Percentiles rank a stretch among this genome's conserved stretches.
phyloP scores from a whole-genome alignment of 2,888 invertebrate genomes.

The Drosophila eohydei region DNA sequence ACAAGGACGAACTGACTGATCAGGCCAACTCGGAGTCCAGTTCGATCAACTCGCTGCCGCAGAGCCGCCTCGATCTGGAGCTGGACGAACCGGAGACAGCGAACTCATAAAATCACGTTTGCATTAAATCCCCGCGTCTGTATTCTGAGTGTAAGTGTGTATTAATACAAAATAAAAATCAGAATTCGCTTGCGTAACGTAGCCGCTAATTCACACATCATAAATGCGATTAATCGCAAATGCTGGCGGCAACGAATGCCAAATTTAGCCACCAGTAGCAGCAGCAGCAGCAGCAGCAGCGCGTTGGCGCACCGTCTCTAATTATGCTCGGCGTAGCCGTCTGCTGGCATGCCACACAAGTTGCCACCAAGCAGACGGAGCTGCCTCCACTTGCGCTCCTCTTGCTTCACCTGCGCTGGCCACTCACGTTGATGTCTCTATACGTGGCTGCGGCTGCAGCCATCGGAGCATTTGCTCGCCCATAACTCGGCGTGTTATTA shows the following conservation, averaged over 20 bases:
- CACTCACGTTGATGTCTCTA: constrained; percentile 75
- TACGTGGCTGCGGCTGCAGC: constrained; percentile 16
- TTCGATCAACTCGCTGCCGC: constrained; percentile 34
- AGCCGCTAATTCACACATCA: constrained; percentile 46
- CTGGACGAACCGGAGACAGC: constrained; percentile 2
- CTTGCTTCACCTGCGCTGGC: constrained; percentile 65
- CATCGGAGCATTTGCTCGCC: constrained; percentile 22
- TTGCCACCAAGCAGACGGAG: constrained; percentile 26
- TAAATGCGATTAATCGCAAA: constrained; percentile 42
- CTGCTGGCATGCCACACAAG: constrained; percentile 68
- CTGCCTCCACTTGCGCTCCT: constrained; percentile 1
- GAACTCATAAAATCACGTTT: background rate
- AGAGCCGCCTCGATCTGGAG: constrained; percentile 15
- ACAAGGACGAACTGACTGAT: constrained; percentile 11
- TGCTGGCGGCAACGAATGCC: constrained; percentile 33
- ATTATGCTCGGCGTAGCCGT: constrained; percentile 65
- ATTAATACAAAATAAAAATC: constrained; percentile 11
- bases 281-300: background rate
- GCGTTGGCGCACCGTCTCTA: constrained; percentile 52
- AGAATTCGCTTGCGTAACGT: constrained; percentile 4
- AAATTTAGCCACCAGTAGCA: constrained; percentile 58
- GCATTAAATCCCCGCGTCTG: background rate
- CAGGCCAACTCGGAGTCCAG: constrained; percentile 20
- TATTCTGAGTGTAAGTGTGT: background rate
- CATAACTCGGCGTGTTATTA: constrained; percentile 75